These are phyloP conservation scores for Eretmodus cyanostictus DNA, from an alignment of 2,113 vertebrate species.

Conservation along the genomic window DNA sequence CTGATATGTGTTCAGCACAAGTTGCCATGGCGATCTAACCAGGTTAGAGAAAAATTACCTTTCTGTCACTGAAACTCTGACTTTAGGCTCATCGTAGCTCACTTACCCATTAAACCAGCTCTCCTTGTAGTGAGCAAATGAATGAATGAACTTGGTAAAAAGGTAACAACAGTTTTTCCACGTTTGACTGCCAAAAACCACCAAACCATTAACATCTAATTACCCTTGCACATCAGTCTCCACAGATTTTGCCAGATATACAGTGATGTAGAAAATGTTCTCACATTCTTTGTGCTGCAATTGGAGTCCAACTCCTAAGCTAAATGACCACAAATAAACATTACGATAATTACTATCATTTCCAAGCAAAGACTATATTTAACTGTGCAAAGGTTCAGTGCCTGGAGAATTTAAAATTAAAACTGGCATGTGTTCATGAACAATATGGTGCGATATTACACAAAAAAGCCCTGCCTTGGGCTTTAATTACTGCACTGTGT, in stretches of 20 bases:
- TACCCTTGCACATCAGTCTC: neutral
- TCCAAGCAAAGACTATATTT: neutral
- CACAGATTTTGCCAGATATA: neutral
- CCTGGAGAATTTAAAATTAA: neutral
- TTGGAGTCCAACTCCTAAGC: neutral
- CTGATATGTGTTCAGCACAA: neutral
- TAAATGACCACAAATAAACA: neutral
- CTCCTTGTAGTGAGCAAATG: neutral
- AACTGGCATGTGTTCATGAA: neutral
- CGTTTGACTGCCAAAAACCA: neutral
- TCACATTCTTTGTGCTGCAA: neutral
- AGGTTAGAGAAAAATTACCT: neutral
- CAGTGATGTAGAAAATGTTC: neutral
- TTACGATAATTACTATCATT: neutral
- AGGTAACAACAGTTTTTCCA: neutral
- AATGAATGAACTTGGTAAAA: neutral
- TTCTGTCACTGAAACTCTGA: neutral
- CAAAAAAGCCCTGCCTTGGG: neutral
- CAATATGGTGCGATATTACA: neutral
- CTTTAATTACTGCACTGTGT: neutral
- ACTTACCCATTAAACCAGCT: neutral
- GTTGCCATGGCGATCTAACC: neutral
- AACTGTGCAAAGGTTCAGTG: neutral
- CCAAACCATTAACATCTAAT: neutral
- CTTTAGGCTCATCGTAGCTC: neutral